A percentile compares a stretch with the other conserved stretches of the same genome.
phyloP scores from a whole-genome alignment of 2,888 invertebrate species.

The Drosophila tanythrix region DNA sequence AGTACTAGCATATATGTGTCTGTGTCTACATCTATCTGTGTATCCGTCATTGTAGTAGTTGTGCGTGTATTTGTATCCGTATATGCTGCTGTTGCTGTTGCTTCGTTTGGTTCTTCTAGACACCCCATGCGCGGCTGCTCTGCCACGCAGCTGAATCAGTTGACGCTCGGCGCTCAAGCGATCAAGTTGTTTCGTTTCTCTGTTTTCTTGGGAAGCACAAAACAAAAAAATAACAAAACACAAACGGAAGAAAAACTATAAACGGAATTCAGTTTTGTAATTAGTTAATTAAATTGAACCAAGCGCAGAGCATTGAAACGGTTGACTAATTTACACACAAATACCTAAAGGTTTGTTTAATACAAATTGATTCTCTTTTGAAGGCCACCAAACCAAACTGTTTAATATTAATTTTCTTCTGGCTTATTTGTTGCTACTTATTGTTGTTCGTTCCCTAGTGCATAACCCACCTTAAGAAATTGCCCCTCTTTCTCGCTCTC shows the following conservation, averaged over 20 bases:
- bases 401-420: constrained; percentile 14
- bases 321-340: constrained; percentile 4
- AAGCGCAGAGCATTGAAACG: not conserved
- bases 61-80: constrained; percentile 9
- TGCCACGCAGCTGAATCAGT: constrained; percentile 69
- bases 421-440: constrained; percentile 8
- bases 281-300: constrained; percentile 12
- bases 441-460: not conserved
- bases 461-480: constrained; percentile 8
- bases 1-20: constrained; percentile 1
- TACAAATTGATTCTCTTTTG: constrained; percentile 28
- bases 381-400: constrained; percentile 47
- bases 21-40: constrained; percentile 3
- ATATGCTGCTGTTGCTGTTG: constrained; percentile 24
- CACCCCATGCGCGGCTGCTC: constrained; percentile 55
- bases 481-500: not conserved
- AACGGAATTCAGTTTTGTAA: constrained; percentile 10
- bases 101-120: constrained; percentile 30
- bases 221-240: not conserved
- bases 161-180: constrained; percentile 69
- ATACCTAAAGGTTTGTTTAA: constrained; percentile 59
- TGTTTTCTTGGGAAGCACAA: constrained; percentile 11
- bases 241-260: constrained; percentile 15
- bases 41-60: constrained; percentile 5
- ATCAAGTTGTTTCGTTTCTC: constrained; percentile 68